phyloP scores from a whole-genome alignment of 2,888 invertebrate species.

The Meloe dianella region DNA sequence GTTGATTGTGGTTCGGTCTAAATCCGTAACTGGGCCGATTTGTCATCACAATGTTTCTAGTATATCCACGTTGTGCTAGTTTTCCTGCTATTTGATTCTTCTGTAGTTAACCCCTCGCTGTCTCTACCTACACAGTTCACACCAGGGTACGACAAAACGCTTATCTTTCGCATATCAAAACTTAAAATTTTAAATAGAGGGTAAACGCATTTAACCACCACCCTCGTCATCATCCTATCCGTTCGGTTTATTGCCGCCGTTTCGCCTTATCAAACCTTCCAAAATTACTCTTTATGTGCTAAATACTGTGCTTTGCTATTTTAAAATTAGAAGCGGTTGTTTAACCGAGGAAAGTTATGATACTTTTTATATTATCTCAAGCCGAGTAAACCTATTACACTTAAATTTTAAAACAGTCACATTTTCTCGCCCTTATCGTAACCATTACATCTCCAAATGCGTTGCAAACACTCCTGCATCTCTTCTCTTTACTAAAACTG shows the following conservation, averaged over 20 bases:
- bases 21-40: conserved; percentile 53
- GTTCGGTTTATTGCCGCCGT: conserved; percentile 43
- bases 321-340: conserved; percentile 57
- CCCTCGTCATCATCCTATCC: conserved; percentile 36
- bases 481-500: conserved; percentile 52
- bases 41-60: conserved; percentile 43
- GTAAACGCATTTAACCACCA: conserved; percentile 18
- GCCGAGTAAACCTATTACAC: conserved; percentile 58
- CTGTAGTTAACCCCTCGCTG: background rate
- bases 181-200: background rate
- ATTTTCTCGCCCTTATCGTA: conserved; percentile 57
- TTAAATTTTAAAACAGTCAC: conserved; percentile 61
- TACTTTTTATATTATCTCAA: conserved; percentile 56
- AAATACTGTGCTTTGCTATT: conserved; percentile 52
- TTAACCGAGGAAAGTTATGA: conserved; percentile 56
- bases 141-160: conserved; percentile 37
- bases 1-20: conserved; percentile 50
- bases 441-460: conserved; percentile 57
- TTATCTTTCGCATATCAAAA: conserved; percentile 37
- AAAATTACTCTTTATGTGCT: conserved; percentile 54
- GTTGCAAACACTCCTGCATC: conserved; percentile 54
- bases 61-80: conserved; percentile 10
- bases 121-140: conserved; percentile 13
- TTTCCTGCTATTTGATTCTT: background rate
- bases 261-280: conserved; percentile 48